These are phyloP conservation scores for Tuta absoluta DNA, from an alignment of 2,888 invertebrate genomes.

Conservation along the genomic window DNA sequence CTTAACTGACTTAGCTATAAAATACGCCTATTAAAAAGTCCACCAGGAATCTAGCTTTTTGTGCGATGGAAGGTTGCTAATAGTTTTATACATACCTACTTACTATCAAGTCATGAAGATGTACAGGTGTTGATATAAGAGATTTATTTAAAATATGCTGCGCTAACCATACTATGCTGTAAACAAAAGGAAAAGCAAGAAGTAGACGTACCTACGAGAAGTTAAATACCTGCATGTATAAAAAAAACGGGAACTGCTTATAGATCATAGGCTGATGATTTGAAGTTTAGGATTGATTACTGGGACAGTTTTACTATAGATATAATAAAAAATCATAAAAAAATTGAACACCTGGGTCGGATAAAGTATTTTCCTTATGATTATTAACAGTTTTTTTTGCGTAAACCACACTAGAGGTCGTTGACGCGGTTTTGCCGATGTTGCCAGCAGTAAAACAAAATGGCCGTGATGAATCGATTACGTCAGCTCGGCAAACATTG, in stretches of 20 bases:
- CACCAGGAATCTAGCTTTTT: neutral
- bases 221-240: neutral
- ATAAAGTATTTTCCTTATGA: conserved; percentile 41
- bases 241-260: neutral
- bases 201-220: neutral
- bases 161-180: neutral
- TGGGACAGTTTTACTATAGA: conserved; percentile 31
- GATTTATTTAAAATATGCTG: no score
- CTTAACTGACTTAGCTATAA: conserved; percentile 11
- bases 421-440: conserved; percentile 61
- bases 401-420: conserved; percentile 54
- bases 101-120: neutral
- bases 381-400: conserved; percentile 53
- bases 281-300: conserved; percentile 43
- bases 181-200: neutral
- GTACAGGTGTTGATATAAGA: neutral
- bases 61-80: neutral
- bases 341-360: conserved; percentile 45
- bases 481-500: conserved; percentile 41
- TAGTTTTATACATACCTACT: neutral
- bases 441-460: conserved; percentile 57
- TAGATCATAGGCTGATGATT: conserved; percentile 1
- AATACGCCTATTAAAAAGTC: neutral
- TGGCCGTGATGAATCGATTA: conserved; percentile 56
- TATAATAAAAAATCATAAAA: conserved; percentile 41